Conservation (phyloP, 1,140 invertebrate genomes). For the Drosophila virilis region DNA sequence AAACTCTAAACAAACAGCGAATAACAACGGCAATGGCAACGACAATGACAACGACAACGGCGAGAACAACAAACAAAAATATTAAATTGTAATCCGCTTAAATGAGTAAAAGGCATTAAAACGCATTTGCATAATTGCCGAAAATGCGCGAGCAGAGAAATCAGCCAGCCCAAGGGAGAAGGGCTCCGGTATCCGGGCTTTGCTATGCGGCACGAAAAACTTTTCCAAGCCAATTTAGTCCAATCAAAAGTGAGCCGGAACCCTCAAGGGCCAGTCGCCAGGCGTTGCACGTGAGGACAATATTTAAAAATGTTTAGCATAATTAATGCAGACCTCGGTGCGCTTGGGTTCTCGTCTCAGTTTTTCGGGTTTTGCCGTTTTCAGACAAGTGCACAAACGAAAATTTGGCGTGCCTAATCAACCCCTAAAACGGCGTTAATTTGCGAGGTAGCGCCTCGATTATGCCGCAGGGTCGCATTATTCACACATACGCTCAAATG, state of each 20-base stretch:
- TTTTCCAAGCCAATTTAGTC: conserved; percentile 33
- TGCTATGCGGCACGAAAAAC: conserved; percentile 40
- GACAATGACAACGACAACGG: conserved; percentile 39
- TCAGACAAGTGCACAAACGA: conserved; percentile 59
- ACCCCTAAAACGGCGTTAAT: conserved; percentile 82
- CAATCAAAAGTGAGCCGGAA: conserved; percentile 70
- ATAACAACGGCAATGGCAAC: conserved; percentile 34
- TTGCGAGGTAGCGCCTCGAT: conserved; percentile 48
- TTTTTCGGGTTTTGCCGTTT: conserved; percentile 16
- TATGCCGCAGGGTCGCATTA: conserved; percentile 69
- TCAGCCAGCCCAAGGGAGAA: conserved; percentile 34
- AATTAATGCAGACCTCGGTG: conserved; percentile 69
- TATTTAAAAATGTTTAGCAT: conserved; percentile 84
- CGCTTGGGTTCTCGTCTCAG: conserved; percentile 5
- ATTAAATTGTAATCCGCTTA: conserved; percentile 84
- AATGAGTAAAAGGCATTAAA: conserved; percentile 83
- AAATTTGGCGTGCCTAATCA: conserved; percentile 80
- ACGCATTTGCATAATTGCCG: conserved; percentile 83
- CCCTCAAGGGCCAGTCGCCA: conserved; percentile 56
- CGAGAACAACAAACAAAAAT: conserved; percentile 75
- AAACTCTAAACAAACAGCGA: conserved; percentile 45
- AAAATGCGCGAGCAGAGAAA: conserved; percentile 46
- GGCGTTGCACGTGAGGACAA: conserved; percentile 81
- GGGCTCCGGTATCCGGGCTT: not conserved
- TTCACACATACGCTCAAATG: conserved; percentile 81